Base-by-base conservation (phyloP, 2,888 invertebrate species). In the Drosophila siamana region DNA sequence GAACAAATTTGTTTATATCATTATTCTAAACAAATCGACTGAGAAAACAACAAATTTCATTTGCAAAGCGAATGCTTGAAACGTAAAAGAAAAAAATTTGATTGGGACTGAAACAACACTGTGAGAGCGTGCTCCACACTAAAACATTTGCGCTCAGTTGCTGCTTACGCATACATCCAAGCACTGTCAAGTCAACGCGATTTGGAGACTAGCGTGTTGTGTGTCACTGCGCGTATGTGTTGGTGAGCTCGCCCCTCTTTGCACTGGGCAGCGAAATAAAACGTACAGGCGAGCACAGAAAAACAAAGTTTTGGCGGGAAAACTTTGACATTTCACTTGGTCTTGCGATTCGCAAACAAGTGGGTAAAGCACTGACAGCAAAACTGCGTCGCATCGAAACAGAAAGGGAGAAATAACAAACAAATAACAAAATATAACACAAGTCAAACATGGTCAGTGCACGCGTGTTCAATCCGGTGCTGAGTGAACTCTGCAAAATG, bases 391-490 rank as follows among this genome's bases (percentile, higher is more conserved):
- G 63, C 67, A 70, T 52, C 64, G 67, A 62, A 65, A n/a, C n/a
- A n/a, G n/a, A n/a, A n/a, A n/a, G n/a, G n/a, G 51, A 57, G 74
- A 30, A 61, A 61, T 26, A 62, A 50, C 46, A 52, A 22, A 33
- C n/a, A 40, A 36, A 46, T 55, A 55, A 59, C 66, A 15, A 51
- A 52, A 68, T 66, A 56, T 55, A 46, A 47, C 54, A 70, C 28
- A 43, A 69, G 47, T 46, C 36, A 68, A 63, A 62, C 51, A 86
- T 87, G 85, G 85, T 86, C 54, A 86, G 84, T 80, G 91, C 90
- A 73, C 89, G 92, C 69, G 90, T 92, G 16, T 74, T 91, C 30
- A 91, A 91, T 76, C 90, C 91, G 5, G 86, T 90, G 50, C 70
- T 90, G 41, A 86, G 81, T 28, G 91, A 92, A 62, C 83, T 92